A percentile compares a stretch with the other conserved stretches of the same genome.
These are phyloP conservation scores for Crotalus viridis DNA, from an alignment of 2,113 vertebrate species.

Conservation along the genomic window DNA sequence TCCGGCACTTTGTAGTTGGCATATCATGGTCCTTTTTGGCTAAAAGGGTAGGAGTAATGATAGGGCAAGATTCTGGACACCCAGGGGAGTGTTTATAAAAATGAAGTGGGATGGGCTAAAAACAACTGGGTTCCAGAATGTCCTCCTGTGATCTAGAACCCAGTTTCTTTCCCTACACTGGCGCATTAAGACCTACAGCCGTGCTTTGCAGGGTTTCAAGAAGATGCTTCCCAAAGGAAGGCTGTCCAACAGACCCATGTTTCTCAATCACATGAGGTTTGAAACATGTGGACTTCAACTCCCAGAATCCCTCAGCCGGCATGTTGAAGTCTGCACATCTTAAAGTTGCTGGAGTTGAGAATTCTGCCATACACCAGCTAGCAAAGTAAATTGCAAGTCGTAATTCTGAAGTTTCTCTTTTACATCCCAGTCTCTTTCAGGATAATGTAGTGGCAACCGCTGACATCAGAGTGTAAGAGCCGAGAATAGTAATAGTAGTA, in stretches of 20 bases:
- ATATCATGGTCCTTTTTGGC: neutral
- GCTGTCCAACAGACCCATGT: neutral
- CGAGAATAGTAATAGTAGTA: neutral
- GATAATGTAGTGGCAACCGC: neutral
- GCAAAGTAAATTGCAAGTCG: neutral
- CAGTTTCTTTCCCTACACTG: neutral
- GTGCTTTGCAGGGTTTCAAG: neutral
- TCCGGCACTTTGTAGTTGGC: neutral
- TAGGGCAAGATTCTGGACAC: neutral
- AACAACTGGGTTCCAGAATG: neutral
- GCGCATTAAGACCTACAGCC: neutral
- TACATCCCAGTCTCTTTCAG: neutral
- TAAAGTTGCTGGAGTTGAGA: neutral
- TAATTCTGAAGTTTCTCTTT: neutral
- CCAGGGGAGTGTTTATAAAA: neutral
- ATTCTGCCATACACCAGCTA: neutral
- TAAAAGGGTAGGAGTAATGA: neutral
- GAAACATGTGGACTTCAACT: neutral
- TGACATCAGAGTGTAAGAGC: neutral
- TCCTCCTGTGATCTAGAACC: neutral
- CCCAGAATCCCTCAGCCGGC: neutral
- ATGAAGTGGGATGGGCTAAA: neutral
- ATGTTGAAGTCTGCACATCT: neutral
- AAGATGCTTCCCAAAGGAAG: neutral
- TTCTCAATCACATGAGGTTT: neutral